A percentile compares a stretch with the other conserved stretches of the same genome.
These are phyloP conservation scores for Leptoclinus maculatus DNA, from an alignment of 2,797 vertebrate species.

Conservation along the genomic window DNA sequence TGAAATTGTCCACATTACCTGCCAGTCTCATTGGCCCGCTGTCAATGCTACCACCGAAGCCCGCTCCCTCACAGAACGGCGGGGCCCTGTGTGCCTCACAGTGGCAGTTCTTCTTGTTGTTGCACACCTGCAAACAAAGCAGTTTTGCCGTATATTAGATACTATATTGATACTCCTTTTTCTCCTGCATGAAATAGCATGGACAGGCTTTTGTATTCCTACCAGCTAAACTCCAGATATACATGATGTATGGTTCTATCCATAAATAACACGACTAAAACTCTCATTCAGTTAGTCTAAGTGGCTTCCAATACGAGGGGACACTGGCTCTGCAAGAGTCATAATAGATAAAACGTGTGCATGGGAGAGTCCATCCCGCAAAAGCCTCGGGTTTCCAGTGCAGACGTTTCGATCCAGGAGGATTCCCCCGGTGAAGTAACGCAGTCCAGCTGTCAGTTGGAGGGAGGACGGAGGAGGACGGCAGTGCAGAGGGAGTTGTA, in stretches of 20 bases:
- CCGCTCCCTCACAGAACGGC: slow-evolving; percentile 88
- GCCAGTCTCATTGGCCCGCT: slow-evolving; percentile 91
- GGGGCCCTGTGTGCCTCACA: slow-evolving; percentile 94
- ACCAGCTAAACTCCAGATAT: background rate
- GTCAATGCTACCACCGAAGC: slow-evolving; percentile 93
- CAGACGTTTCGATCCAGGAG: slow-evolving; percentile 55
- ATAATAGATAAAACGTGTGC: slow-evolving; percentile 69
- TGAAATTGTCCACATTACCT: slow-evolving; percentile 77
- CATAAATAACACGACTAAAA: background rate
- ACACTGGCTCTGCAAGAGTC: background rate
- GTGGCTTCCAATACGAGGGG: slow-evolving; percentile 15
- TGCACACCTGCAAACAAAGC: slow-evolving; percentile 88
- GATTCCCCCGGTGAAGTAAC: slow-evolving; percentile 69
- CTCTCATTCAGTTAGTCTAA: background rate
- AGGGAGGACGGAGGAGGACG: slow-evolving; percentile 6
- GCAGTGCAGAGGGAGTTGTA: slow-evolving; percentile 35
- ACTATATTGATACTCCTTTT: background rate
- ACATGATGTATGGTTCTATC: background rate
- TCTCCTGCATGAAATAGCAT: background rate
- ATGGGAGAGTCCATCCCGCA: slow-evolving; percentile 51
- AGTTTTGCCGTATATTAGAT: background rate
- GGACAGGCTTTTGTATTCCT: slow-evolving; percentile 2
- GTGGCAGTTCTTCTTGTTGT: slow-evolving; percentile 96
- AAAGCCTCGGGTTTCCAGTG: slow-evolving; percentile 61
- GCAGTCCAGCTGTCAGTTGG: slow-evolving; percentile 66